Evolutionary conservation across 2,797 vertebrate genomes (phyloP).

Genomic region (Paedocypris micromegethes): DNA sequence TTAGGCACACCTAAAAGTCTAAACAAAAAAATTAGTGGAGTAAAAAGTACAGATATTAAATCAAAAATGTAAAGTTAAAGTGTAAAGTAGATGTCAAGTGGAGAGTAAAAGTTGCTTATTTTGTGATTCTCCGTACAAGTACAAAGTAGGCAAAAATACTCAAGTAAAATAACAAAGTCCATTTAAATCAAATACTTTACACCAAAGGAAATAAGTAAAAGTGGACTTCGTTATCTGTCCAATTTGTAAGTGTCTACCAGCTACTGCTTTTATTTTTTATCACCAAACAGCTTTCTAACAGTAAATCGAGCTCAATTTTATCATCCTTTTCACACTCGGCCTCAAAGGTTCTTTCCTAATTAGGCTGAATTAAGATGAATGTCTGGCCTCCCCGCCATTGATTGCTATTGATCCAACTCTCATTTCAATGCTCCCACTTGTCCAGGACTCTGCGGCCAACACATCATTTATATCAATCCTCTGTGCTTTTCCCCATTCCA

Average conservation of each 20-base stretch:
- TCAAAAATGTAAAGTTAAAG: no score
- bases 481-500: constrained; percentile 30
- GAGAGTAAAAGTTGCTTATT: no score
- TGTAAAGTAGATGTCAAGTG: no score
- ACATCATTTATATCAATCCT: constrained; percentile 69
- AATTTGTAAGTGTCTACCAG: background rate
- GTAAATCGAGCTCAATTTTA: constrained; percentile 44
- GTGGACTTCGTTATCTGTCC: constrained; percentile 2
- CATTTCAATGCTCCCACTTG: constrained; percentile 59
- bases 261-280: constrained; percentile 4
- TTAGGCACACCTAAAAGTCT: no score
- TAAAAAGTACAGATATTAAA: no score
- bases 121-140: no score
- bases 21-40: no score
- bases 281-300: constrained; percentile 8
- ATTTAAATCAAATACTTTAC: no score
- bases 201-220: constrained; percentile 6
- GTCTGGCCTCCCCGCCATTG: constrained; percentile 70
- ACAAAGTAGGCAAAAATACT: no score
- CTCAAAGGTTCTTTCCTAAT: constrained; percentile 62
- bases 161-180: no score
- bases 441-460: constrained; percentile 58
- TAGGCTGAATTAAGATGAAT: constrained; percentile 79
- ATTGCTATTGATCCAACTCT: constrained; percentile 71
- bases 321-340: constrained; percentile 18